Percentiles rank a stretch among this genome's conserved stretches.
Evolutionary conservation across 2,888 invertebrate genomes (phyloP).

Genomic region (Chaetoderma sp.): DNA sequence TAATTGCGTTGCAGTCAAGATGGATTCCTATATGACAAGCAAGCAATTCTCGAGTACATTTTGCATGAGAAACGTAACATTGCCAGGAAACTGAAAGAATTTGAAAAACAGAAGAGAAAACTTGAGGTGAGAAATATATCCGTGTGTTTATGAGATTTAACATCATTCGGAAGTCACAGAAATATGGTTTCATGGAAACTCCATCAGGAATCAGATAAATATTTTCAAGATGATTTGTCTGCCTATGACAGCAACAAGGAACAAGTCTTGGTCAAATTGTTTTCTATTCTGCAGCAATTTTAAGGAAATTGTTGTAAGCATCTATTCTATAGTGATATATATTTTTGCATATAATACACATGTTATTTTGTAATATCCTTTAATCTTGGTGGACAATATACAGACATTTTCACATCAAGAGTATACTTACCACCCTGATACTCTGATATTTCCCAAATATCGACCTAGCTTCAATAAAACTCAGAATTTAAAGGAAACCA

Average conservation of each 20-base stretch:
- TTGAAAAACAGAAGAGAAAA: constrained; percentile 86
- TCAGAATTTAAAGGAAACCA: no score
- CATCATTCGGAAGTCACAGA: neutral
- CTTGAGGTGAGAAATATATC: constrained; percentile 73
- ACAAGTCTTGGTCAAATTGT: neutral
- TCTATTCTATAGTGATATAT: no score
- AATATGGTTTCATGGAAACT: neutral
- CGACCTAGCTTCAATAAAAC: no score
- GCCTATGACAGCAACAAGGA: neutral
- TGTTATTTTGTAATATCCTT: no score
- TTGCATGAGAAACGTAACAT: constrained; percentile 94
- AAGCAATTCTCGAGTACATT: constrained; percentile 94
- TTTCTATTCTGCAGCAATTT: neutral
- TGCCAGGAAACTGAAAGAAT: constrained; percentile 89
- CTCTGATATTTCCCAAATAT: no score
- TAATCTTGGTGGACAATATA: no score
- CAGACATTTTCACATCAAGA: no score
- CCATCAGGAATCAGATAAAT: no score
- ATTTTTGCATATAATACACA: no score
- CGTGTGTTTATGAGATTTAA: neutral
- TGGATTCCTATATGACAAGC: constrained; percentile 96
- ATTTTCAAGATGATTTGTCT: no score
- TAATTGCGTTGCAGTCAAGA: constrained; percentile 75
- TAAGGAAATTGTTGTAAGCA: no score
- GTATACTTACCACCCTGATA: no score